Base-by-base conservation (phyloP, 2,113 vertebrate species). In the Proteles cristata region DNA sequence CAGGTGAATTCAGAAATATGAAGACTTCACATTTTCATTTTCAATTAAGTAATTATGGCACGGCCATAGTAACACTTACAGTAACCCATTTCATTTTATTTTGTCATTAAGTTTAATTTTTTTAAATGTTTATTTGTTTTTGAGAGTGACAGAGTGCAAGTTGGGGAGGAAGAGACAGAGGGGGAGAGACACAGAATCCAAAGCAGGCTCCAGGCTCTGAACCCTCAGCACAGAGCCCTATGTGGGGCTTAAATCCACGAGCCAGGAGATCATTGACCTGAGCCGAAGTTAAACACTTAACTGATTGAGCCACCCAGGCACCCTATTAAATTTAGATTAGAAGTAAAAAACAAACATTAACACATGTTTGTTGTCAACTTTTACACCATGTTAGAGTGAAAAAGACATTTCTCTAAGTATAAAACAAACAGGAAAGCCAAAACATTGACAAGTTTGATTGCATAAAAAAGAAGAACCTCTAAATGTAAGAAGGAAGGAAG, bases 21-120 rank as follows among this genome's bases (percentile, higher is more conserved):
- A 83, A 92, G 79, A 77, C 61, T 95, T 95, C 93, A 94, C 82
- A 89, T 95, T 96, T 96, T 95, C 93, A 95, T 97, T 93, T 97
- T 96, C 90, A 96, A 97, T 96, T 97, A 97, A 96, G 83, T 89
- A 93, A 97, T 97, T 96, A 96, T 71, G 77, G 53, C 39, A 91
- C 81, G 77, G 45, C 88, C 88, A 96, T 55, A 94, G 92, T 93
- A 96, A 97, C 85, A 92, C 73, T 94, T 66, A 84, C 93, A 97
- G 90, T 74, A 55, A 17, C 87, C 96, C 90, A 58, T 90, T 96
- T 94, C 91, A 96, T 77, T 65, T 26, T 65, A 65, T 65, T 77
- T 76, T 77, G 28, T 77, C 74, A 77, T 77, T 77, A 28, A 76
- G 25, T 45, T 77, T 61, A 23, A 23, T 25, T 61, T 61, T 58